Conservation (phyloP, 2,797 vertebrate genomes). For the Rhodeus uyekii region DNA sequence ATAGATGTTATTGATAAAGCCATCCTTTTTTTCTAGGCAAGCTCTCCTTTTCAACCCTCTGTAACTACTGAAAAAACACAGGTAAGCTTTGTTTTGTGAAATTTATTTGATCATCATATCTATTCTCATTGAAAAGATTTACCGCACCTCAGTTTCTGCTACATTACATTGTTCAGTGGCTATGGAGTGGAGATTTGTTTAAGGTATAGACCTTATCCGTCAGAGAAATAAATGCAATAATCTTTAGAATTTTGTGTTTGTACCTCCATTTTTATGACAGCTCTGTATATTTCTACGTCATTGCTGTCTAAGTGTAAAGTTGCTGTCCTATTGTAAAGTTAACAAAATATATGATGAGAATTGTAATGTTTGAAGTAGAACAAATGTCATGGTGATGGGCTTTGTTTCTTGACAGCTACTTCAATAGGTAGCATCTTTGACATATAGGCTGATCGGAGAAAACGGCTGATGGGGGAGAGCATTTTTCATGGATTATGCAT, state of each 20-base stretch:
- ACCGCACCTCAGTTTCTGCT: background rate
- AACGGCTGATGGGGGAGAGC: too few relatives aligned
- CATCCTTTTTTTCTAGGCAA: conserved; percentile 65
- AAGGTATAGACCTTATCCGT: background rate
- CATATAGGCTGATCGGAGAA: background rate
- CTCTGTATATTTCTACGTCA: background rate
- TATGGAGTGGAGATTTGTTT: background rate
- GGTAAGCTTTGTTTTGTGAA: conserved; percentile 35
- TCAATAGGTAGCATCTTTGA: background rate
- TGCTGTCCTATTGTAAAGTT: too few relatives aligned
- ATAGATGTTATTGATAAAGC: background rate
- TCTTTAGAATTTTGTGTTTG: background rate
- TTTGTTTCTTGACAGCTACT: background rate
- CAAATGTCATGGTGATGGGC: too few relatives aligned
- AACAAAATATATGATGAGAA: too few relatives aligned
- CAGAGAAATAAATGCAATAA: background rate
- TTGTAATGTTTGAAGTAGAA: too few relatives aligned
- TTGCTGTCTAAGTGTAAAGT: background rate
- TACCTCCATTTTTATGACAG: too few relatives aligned
- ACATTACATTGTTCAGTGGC: background rate
- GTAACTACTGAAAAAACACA: conserved; percentile 53
- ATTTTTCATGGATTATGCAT: too few relatives aligned
- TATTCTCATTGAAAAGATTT: background rate
- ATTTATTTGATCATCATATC: background rate
- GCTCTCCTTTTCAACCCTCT: conserved; percentile 59